A percentile compares a stretch with the other conserved stretches of the same genome.
These are phyloP conservation scores for Sitta carolinensis DNA, from an alignment of 2,797 vertebrate species.

Conservation along the genomic window DNA sequence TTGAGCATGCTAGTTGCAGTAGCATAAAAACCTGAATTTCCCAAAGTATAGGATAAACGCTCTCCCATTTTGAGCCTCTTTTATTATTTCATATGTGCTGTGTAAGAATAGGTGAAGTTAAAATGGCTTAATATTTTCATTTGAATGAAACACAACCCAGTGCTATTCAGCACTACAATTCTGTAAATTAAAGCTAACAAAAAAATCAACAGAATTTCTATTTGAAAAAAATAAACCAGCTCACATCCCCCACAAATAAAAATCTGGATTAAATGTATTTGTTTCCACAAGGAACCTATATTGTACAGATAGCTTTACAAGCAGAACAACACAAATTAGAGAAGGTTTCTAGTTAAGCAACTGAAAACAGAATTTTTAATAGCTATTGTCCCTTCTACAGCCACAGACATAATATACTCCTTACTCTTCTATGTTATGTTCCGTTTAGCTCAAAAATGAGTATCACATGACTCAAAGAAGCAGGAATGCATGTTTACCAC, in stretches of 20 bases:
- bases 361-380: neutral
- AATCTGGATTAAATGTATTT: neutral
- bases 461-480: neutral
- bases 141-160: neutral
- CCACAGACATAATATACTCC: neutral
- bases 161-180: neutral
- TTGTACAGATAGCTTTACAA: neutral
- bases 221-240: neutral
- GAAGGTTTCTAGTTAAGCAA: neutral
- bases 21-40: neutral
- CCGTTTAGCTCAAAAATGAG: neutral
- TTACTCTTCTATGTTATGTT: neutral
- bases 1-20: neutral
- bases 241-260: neutral
- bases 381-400: neutral
- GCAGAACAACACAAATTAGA: neutral
- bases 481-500: neutral
- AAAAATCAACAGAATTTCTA: neutral
- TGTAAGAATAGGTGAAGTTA: neutral
- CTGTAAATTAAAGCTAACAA: neutral
- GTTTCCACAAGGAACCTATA: neutral
- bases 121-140: neutral
- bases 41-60: accelerated
- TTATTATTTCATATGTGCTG: neutral
- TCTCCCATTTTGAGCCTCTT: neutral